These are phyloP conservation scores for Syrmaticus mikado DNA, from an alignment of 2,113 vertebrate species.

Conservation along the genomic window DNA sequence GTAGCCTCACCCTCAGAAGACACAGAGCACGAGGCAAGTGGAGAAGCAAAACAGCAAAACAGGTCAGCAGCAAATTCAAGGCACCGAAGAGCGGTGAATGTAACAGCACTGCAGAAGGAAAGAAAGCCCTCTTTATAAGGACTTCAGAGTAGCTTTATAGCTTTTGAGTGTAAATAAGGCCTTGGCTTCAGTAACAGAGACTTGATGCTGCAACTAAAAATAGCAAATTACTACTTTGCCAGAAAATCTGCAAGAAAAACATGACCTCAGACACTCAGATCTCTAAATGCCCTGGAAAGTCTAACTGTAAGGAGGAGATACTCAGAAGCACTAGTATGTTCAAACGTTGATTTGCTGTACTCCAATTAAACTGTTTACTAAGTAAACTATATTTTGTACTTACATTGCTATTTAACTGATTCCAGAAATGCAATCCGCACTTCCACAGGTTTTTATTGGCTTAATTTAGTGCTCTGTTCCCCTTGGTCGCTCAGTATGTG, in stretches of 20 bases:
- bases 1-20: rapidly evolving
- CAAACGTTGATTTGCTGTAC: not conserved
- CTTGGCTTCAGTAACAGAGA: not conserved
- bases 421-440: not conserved
- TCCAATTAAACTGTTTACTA: not conserved
- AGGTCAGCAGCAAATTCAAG: not conserved
- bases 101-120: not conserved
- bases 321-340: not conserved
- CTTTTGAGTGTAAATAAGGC: not conserved
- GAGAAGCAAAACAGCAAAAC: rapidly evolving
- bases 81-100: not conserved
- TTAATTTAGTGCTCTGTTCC: not conserved
- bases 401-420: not conserved
- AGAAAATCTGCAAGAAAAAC: not conserved
- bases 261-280: not conserved
- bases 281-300: not conserved
- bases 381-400: not conserved
- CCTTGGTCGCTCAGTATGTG: not conserved
- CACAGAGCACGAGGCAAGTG: rapidly evolving
- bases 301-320: not conserved
- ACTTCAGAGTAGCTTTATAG: not conserved
- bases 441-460: not conserved
- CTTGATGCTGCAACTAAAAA: not conserved
- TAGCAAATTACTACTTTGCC: not conserved
- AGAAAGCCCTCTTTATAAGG: not conserved